These are phyloP conservation scores for Eilema caniola DNA, from an alignment of 2,888 invertebrate genomes.

Conservation along the genomic window DNA sequence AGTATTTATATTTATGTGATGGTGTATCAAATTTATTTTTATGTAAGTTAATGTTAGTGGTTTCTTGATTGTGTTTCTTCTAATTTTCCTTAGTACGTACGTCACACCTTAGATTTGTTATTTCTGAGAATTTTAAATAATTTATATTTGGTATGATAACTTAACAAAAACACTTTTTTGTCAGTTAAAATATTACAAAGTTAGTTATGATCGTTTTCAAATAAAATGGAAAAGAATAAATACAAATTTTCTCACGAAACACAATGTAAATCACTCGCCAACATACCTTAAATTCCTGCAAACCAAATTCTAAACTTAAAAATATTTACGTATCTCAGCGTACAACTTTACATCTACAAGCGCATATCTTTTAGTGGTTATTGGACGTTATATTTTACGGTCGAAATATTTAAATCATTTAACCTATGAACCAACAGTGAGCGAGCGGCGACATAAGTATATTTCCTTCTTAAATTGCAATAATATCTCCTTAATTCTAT, in stretches of 20 bases:
- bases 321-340: not conserved
- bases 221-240: too few species aligned
- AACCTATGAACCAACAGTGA: conserved; percentile 43
- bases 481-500: conserved; percentile 30
- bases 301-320: not conserved
- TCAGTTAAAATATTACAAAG: too few species aligned
- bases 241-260: too few species aligned
- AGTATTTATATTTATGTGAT: not conserved
- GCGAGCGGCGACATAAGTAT: conserved; percentile 28
- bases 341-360: not conserved
- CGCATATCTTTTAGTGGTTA: conserved; percentile 6
- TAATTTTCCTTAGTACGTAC: not conserved
- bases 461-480: conserved; percentile 44
- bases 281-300: too few species aligned
- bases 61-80: too few species aligned
- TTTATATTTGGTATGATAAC: too few species aligned
- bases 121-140: too few species aligned
- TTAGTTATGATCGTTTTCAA: too few species aligned
- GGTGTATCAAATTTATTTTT: not conserved
- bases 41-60: not conserved
- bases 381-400: conserved; percentile 28
- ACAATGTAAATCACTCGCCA: too few species aligned
- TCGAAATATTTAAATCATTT: conserved; percentile 46
- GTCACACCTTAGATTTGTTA: too few species aligned
- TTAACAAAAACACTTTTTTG: too few species aligned